Evolutionary conservation across 2,888 invertebrate genomes (phyloP).

Genomic region (Melanchra persicariae): DNA sequence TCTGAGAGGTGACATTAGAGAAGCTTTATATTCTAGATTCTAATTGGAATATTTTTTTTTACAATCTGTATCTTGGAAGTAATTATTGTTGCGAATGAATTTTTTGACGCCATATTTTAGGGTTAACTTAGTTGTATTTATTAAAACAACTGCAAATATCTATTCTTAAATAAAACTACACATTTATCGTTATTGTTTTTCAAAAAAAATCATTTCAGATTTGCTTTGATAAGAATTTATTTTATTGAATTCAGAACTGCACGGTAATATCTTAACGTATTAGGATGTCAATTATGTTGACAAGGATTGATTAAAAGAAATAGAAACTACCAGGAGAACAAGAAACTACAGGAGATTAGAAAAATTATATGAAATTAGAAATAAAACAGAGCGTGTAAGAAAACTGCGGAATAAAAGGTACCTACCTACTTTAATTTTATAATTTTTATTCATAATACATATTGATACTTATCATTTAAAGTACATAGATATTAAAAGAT

Average conservation of each 20-base stretch:
- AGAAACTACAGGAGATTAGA: no score
- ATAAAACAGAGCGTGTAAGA: neutral
- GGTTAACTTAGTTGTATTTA: no score
- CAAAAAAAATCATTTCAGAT: neutral
- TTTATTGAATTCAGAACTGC: neutral
- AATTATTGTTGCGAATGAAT: no score
- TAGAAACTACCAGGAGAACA: no score
- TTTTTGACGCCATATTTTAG: no score
- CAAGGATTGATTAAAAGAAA: neutral
- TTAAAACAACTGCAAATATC: no score
- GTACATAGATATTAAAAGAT: neutral
- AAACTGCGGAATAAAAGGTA: neutral
- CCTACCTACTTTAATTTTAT: neutral
- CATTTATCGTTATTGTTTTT: neutral
- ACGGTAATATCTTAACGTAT: rapidly evolving
- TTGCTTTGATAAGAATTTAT: neutral
- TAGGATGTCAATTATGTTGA: neutral
- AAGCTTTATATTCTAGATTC: no score
- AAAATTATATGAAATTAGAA: neutral
- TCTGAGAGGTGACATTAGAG: no score
- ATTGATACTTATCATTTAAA: constrained; percentile 2
- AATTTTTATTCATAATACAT: neutral
- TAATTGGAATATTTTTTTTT: neutral
- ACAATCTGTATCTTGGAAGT: neutral
- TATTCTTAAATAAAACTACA: no score